Evolutionary conservation across 2,113 vertebrate species (phyloP).

Genomic region (human (Homo sapiens)): DNA sequence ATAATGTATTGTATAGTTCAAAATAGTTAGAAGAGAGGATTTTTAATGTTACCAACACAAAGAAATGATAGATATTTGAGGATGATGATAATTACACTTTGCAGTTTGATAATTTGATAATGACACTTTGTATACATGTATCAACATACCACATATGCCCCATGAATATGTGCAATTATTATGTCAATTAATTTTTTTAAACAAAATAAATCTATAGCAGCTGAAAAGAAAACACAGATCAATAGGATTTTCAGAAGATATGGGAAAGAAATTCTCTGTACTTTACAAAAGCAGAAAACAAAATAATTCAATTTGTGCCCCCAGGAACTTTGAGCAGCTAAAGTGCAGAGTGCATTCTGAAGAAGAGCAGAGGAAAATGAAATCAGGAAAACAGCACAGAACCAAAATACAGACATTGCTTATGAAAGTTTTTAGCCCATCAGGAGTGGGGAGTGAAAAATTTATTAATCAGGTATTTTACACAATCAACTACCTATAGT

Average conservation of each 20-base stretch:
- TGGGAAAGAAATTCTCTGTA: neutral
- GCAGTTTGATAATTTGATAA: no score
- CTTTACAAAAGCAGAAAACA: neutral
- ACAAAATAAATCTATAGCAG: neutral
- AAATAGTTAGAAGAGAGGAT: neutral
- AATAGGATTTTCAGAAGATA: neutral
- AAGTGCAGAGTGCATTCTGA: neutral
- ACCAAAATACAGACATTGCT: neutral
- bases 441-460: neutral
- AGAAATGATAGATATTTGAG: neutral
- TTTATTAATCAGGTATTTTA: neutral
- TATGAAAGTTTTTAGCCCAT: neutral
- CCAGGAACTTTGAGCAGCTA: neutral
- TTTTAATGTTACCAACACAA: neutral
- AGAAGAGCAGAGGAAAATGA: neutral
- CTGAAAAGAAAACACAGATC: neutral
- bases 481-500: neutral
- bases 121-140: neutral
- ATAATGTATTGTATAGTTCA: neutral
- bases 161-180: neutral
- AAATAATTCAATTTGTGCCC: neutral
- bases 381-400: neutral
- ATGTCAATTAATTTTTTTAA: neutral
- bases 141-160: neutral
- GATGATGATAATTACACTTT: neutral